Evolutionary conservation across 1,140 invertebrate species (phyloP), one percentile per base, ranked within the genome.

Genomic region (Drosophila pachea): DNA sequence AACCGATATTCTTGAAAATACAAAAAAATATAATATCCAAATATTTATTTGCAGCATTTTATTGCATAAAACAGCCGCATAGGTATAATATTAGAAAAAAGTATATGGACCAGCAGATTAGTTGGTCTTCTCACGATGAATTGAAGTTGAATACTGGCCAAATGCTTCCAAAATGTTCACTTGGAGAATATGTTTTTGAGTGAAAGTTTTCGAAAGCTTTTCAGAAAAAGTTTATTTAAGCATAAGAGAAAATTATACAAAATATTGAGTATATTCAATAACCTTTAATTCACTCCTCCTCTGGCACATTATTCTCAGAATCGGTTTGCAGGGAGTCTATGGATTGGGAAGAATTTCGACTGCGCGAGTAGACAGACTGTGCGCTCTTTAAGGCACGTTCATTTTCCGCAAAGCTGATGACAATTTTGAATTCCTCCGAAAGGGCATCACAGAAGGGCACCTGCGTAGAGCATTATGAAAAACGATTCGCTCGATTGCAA

Each of bases 391-490:
- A 52, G 5, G 59, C 55, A 0, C 84, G 68, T 45, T 86, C 87
- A 40, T 88, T 88, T 32, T 87, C 82, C 22, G 71, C 55, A 59
- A 89, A 83, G 36, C 68, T 74, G 22, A 88, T 61, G 5, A 94
- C 93, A 76, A 96, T 95, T 78, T 92, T 93, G 5, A 95, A 78
- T 83, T 97, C 95, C 77, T 94, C 92, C 16, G 91, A 88, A 2
- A 96, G 76, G 68, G 94, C 93, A 62, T 92, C 89, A 64, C 92
- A 92, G 68, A 95, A 94, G 0, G 93, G 91, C 8, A 93, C 91
- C 93, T 95, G 9, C 4, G 43, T 14, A n/a, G 4, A 64, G 5
- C 22, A 3, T 29, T 54, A 33, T 4, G 2, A 31, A 5, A 14
- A 4, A 16, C 31, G 8, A n/a, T 55, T 54, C 8, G 9, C 7